These are phyloP conservation scores for Sarcophilus harrisii DNA, from an alignment of 2,797 vertebrate genomes.

Conservation along the genomic window DNA sequence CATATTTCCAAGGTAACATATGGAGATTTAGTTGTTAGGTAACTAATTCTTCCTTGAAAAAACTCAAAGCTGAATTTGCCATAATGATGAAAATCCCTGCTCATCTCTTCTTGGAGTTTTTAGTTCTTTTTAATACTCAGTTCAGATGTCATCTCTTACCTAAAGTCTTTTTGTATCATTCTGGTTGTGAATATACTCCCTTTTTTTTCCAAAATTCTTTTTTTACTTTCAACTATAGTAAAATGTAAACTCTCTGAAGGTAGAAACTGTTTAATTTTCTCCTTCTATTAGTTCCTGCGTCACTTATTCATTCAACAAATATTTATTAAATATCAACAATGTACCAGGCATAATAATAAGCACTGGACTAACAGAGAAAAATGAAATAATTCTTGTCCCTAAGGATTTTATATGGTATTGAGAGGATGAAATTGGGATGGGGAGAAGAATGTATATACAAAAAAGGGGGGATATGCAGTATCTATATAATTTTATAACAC, in stretches of 20 bases:
- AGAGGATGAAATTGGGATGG: not conserved
- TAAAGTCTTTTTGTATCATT: not conserved
- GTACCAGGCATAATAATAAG: not conserved
- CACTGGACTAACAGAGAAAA: not conserved
- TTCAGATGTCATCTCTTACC: not conserved
- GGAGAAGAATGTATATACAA: not conserved
- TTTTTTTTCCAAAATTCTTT: not conserved
- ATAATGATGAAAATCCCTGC: not conserved
- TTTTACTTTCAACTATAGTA: not conserved
- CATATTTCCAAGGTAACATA: not conserved
- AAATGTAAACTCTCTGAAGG: not conserved
- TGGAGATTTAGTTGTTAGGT: not conserved
- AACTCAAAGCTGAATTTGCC: not conserved
- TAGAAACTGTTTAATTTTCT: not conserved
- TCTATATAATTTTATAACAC: not conserved
- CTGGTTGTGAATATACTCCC: not conserved
- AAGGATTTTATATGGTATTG: not conserved
- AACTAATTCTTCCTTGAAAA: not conserved
- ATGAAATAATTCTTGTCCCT: not conserved
- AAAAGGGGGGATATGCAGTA: not conserved
- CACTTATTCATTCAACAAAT: not conserved
- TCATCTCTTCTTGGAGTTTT: not conserved
- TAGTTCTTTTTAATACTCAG: not conserved
- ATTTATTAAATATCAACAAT: not conserved
- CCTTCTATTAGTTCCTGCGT: not conserved